Conservation (phyloP, 2,113 vertebrate genomes). For the Acanthisitta chloris region DNA sequence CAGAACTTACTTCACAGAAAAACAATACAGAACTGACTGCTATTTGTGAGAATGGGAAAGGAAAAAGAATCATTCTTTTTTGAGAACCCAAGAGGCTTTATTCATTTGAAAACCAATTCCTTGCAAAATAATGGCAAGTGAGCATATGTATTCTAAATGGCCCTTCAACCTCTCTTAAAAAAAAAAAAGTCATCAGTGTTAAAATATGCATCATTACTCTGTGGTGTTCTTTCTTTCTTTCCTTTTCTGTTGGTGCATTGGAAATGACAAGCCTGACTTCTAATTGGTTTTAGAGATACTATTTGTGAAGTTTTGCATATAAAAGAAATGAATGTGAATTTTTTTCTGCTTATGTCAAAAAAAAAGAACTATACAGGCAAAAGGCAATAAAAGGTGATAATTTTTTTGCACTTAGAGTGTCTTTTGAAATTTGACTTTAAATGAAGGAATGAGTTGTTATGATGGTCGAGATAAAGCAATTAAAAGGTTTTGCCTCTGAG, state of each 20-base stretch:
- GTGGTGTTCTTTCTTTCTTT: not conserved
- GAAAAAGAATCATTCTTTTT: not conserved
- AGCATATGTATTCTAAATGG: slow-evolving; percentile 3
- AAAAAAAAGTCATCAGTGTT: not conserved
- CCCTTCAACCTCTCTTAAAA: not conserved
- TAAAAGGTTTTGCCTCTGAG: not conserved
- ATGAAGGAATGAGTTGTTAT: not conserved
- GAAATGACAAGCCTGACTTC: not conserved
- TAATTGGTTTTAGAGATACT: not conserved
- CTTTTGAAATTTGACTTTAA: not conserved
- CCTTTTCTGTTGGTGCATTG: not conserved
- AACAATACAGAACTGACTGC: not conserved
- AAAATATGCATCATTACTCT: not conserved
- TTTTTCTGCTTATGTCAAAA: not conserved
- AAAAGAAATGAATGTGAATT: not conserved
- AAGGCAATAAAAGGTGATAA: not conserved
- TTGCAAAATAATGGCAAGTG: not conserved
- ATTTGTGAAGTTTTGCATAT: not conserved
- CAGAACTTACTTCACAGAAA: not conserved
- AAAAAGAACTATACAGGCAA: not conserved
- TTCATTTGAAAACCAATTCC: slow-evolving; percentile 18
- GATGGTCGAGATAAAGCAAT: not conserved
- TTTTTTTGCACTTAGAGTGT: not conserved
- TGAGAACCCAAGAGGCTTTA: not conserved
- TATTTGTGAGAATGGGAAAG: not conserved